Conservation (phyloP, 1,140 invertebrate species). For the Papilio helenus region DNA sequence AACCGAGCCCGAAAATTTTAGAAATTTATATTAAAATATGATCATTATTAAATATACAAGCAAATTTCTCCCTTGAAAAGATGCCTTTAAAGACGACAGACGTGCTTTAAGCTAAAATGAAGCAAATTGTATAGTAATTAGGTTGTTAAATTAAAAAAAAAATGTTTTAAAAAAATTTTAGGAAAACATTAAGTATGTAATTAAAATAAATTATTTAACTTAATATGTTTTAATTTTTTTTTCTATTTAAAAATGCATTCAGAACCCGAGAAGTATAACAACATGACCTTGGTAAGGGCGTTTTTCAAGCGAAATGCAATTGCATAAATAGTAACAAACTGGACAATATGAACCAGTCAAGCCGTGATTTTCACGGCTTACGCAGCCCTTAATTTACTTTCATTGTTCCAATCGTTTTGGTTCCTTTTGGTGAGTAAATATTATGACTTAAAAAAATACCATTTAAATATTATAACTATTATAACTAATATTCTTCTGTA, state of each 20-base stretch:
- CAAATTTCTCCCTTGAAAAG: too few species aligned
- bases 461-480: too few species aligned
- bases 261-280: slow-evolving; percentile 1
- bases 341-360: not conserved
- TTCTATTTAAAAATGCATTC: slow-evolving; percentile 6
- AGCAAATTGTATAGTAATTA: too few species aligned
- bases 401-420: too few species aligned
- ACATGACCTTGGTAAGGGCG: not conserved
- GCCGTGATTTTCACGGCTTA: slow-evolving; percentile 32
- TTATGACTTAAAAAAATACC: too few species aligned
- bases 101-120: too few species aligned
- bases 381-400: not conserved
- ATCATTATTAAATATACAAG: too few species aligned
- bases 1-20: not conserved
- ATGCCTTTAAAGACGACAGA: too few species aligned
- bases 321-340: slow-evolving; percentile 14
- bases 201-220: not conserved
- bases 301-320: not conserved
- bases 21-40: not conserved
- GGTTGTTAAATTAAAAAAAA: not conserved
- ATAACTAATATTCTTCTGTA: too few species aligned
- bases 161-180: not conserved
- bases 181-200: too few species aligned
- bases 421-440: too few species aligned
- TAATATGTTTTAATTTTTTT: not conserved